phyloP scores from a whole-genome alignment of 2,888 invertebrate genomes.

The Furcula furcula region DNA sequence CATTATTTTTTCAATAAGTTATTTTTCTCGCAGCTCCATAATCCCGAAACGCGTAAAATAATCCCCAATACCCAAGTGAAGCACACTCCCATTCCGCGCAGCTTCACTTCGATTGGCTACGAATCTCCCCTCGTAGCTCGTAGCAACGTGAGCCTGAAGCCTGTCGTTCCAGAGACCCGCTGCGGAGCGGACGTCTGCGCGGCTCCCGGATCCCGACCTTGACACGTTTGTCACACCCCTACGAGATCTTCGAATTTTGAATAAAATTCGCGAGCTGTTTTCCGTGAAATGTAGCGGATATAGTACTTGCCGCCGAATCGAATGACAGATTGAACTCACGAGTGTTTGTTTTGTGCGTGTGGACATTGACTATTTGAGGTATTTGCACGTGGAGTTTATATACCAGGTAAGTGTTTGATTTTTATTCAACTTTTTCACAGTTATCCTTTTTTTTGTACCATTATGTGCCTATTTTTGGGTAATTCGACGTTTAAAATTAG shows the following conservation, averaged over 20 bases:
- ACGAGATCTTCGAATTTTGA: slow-evolving; percentile 26
- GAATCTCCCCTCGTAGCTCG: slow-evolving; percentile 76
- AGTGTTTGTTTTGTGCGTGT: slow-evolving; percentile 50
- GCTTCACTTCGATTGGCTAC: slow-evolving; percentile 79
- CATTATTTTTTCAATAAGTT: too few species aligned
- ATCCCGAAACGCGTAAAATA: slow-evolving; percentile 37
- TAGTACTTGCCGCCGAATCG: slow-evolving; percentile 8
- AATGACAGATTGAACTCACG: slow-evolving; percentile 14
- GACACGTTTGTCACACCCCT: slow-evolving; percentile 69
- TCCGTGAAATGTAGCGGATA: slow-evolving; percentile 18
- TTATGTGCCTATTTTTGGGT: neutral
- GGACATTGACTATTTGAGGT: slow-evolving; percentile 37
- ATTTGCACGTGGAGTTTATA: slow-evolving; percentile 37
- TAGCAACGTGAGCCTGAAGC: slow-evolving; percentile 78
- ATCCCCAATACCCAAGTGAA: slow-evolving; percentile 50
- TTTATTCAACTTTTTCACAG: slow-evolving; percentile 5
- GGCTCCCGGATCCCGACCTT: slow-evolving; percentile 54
- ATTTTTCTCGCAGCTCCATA: too few species aligned
- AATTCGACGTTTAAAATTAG: neutral
- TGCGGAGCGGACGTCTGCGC: slow-evolving; percentile 74
- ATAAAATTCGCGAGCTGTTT: slow-evolving; percentile 3
- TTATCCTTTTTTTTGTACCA: too few species aligned
- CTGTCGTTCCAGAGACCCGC: slow-evolving; percentile 74
- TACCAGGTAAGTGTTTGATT: slow-evolving; percentile 43
- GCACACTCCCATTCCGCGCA: slow-evolving; percentile 60